A percentile compares a stretch with the other conserved stretches of the same genome.
These are phyloP conservation scores for Apteryx owenii DNA, from an alignment of 2,113 vertebrate genomes.

Conservation along the genomic window DNA sequence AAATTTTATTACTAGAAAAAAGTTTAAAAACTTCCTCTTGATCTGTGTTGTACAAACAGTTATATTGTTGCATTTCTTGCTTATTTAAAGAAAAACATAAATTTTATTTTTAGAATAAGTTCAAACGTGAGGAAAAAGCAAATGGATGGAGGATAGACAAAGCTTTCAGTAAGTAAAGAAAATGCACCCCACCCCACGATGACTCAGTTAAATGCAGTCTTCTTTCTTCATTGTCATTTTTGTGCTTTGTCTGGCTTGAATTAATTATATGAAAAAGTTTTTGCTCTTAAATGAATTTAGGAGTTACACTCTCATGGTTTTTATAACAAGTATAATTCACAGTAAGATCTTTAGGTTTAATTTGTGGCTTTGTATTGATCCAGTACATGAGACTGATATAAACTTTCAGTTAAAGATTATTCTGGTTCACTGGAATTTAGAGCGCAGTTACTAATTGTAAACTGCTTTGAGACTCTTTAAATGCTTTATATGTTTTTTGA, in stretches of 20 bases:
- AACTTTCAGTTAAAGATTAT: neutral
- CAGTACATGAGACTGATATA: neutral
- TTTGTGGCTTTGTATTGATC: neutral
- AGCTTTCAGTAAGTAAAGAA: constrained; percentile 90
- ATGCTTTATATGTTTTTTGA: neutral
- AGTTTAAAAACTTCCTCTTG: neutral
- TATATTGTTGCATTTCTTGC: neutral
- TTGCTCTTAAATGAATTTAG: neutral
- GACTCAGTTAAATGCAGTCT: neutral
- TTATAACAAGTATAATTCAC: neutral
- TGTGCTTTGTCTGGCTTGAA: neutral
- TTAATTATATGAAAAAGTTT: neutral
- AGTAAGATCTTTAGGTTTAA: neutral
- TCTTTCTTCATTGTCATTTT: neutral
- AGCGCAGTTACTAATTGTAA: neutral
- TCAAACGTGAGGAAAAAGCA: constrained; percentile 93
- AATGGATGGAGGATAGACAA: constrained; percentile 97
- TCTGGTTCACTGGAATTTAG: neutral
- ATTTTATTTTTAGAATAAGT: constrained; percentile 89
- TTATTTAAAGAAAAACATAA: constrained; percentile 14
- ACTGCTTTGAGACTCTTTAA: neutral
- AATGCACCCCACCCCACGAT: neutral
- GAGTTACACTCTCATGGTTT: neutral
- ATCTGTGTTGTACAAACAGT: neutral
- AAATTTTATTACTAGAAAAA: neutral